Evolutionary conservation across 1,140 invertebrate genomes (phyloP).

Genomic region (Anadara kagoshimensis): DNA sequence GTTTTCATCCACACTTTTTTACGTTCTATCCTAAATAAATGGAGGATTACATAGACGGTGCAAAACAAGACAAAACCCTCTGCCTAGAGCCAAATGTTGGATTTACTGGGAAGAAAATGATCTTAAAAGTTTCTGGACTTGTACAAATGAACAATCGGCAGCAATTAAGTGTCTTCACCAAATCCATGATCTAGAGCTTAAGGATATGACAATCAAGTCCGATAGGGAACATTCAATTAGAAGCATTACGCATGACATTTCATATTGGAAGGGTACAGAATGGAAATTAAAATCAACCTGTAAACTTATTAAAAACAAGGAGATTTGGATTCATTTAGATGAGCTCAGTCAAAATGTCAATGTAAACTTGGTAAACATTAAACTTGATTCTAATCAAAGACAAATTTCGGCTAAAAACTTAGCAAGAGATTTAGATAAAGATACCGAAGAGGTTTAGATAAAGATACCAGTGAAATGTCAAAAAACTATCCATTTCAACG

Average conservation of each 20-base stretch:
- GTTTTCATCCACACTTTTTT: too few species aligned
- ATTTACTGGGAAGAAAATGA: background rate
- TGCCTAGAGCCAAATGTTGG: background rate
- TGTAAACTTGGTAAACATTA: background rate
- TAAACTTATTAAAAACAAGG: conserved; percentile 1
- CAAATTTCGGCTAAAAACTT: background rate
- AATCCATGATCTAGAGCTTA: background rate
- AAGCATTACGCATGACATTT: background rate
- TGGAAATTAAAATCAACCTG: conserved; percentile 2
- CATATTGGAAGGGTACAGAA: background rate
- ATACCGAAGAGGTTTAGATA: too few species aligned
- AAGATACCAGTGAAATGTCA: too few species aligned
- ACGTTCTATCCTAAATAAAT: too few species aligned
- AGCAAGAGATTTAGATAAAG: too few species aligned
- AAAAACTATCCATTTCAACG: too few species aligned
- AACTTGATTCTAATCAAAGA: background rate
- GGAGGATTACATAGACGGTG: conserved; percentile 1
- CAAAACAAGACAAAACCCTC: background rate
- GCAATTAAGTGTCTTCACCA: conserved; percentile 1
- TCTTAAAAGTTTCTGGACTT: background rate
- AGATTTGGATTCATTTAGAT: background rate
- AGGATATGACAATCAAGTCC: background rate
- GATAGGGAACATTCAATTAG: conserved; percentile 1
- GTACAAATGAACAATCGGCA: background rate
- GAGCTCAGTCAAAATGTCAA: background rate